phyloP scores from a whole-genome alignment of 2,888 invertebrate species.

The Atrina japonica region DNA sequence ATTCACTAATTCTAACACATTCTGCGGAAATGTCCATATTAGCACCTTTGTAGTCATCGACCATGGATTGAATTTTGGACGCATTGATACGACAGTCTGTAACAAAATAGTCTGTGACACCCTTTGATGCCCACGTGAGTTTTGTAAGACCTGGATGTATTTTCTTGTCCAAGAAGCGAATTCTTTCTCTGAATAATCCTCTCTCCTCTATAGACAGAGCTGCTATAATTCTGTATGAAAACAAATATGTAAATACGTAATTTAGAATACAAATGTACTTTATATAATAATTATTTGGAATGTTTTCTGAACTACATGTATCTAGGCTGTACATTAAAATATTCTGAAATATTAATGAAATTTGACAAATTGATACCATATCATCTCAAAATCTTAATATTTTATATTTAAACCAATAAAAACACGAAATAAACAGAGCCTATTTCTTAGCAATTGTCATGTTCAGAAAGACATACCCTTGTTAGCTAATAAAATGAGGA shows the following conservation, averaged over 20 bases:
- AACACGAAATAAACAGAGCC: no score
- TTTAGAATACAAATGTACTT: constrained; percentile 4
- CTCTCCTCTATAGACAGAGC: constrained; percentile 90
- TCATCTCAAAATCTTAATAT: no score
- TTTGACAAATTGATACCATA: no score
- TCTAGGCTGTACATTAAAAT: neutral
- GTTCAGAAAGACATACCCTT: no score
- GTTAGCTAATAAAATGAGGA: no score
- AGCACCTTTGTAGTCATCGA: constrained; percentile 91
- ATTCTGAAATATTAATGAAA: neutral
- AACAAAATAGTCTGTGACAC: constrained; percentile 79
- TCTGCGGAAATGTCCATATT: constrained; percentile 82
- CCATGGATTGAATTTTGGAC: constrained; percentile 84
- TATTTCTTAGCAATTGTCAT: no score
- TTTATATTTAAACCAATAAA: no score
- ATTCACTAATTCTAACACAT: constrained; percentile 79
- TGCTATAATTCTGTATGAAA: constrained; percentile 84
- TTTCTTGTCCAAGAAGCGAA: constrained; percentile 82
- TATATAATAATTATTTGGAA: neutral
- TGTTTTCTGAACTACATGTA: neutral
- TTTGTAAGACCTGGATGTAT: constrained; percentile 81
- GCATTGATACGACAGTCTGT: constrained; percentile 79
- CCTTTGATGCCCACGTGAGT: constrained; percentile 80
- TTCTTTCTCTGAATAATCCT: constrained; percentile 88
- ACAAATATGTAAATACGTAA: constrained; percentile 1